Conservation (phyloP, 2,797 vertebrate species). For the Crocodylus rhombifer region DNA sequence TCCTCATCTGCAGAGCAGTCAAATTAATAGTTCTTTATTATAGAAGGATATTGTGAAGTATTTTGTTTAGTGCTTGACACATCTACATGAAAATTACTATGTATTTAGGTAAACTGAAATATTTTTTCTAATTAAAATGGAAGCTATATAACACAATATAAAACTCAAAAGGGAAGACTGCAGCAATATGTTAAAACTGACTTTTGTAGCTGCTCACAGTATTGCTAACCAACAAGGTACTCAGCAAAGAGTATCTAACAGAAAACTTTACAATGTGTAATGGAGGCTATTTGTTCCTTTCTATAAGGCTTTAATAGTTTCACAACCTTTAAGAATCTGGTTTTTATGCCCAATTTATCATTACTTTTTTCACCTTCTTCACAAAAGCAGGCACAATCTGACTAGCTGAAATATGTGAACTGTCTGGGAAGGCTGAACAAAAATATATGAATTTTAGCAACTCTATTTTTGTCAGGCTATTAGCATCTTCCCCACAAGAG, state of each 20-base stretch:
- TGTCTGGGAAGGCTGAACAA: background rate
- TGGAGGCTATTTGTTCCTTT: background rate
- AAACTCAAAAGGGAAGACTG: background rate
- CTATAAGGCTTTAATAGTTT: background rate
- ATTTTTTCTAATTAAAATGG: background rate
- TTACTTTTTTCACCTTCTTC: background rate
- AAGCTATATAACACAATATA: background rate
- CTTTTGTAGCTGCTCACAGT: background rate
- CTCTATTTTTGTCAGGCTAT: background rate
- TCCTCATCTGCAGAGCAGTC: background rate
- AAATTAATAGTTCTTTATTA: background rate
- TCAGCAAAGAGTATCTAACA: background rate
- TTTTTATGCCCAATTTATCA: background rate
- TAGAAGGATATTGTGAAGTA: background rate
- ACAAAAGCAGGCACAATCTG: background rate
- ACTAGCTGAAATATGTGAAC: background rate
- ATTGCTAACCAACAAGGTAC: background rate
- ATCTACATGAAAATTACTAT: background rate
- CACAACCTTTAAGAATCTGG: background rate
- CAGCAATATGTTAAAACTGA: background rate
- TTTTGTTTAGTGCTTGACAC: background rate
- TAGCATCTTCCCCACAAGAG: background rate
- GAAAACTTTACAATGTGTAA: background rate
- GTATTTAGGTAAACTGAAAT: background rate
- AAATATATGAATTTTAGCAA: background rate